Evolutionary conservation across 2,888 invertebrate genomes (phyloP).

Genomic region (Aradus depressus): DNA sequence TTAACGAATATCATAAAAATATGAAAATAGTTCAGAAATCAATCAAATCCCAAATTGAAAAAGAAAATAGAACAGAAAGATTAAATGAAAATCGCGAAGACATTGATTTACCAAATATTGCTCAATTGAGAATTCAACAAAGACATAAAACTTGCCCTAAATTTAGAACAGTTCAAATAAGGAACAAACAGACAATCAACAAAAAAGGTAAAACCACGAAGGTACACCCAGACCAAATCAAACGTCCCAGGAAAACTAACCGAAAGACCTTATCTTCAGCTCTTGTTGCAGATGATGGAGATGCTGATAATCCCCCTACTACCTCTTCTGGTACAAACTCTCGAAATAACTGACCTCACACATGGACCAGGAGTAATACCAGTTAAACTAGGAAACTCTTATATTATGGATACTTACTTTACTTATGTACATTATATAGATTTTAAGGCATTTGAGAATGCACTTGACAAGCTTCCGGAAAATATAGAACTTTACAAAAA

Average conservation of each 20-base stretch:
- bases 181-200: not conserved
- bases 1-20: slow-evolving; percentile 4
- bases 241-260: not conserved
- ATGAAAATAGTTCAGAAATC: not conserved
- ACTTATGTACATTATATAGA: slow-evolving; percentile 4
- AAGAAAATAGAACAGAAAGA: not conserved
- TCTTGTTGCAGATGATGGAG: too few relatives aligned
- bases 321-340: slow-evolving; percentile 1
- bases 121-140: not conserved
- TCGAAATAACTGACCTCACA: slow-evolving; percentile 4
- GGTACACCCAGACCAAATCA: too few relatives aligned
- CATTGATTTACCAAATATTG: not conserved
- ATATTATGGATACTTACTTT: not conserved
- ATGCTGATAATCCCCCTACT: too few relatives aligned
- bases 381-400: slow-evolving; percentile 9
- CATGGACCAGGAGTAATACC: slow-evolving; percentile 10
- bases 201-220: not conserved
- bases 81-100: not conserved
- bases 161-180: not conserved
- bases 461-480: not conserved
- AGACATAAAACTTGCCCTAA: slow-evolving; percentile 1
- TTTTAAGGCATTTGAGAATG: not conserved
- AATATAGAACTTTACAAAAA: too few relatives aligned
- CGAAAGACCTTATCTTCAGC: not conserved
- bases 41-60: not conserved